Evolutionary conservation across 2,797 vertebrate species (phyloP).

Genomic region (Microctenopoma stevenorrisi): DNA sequence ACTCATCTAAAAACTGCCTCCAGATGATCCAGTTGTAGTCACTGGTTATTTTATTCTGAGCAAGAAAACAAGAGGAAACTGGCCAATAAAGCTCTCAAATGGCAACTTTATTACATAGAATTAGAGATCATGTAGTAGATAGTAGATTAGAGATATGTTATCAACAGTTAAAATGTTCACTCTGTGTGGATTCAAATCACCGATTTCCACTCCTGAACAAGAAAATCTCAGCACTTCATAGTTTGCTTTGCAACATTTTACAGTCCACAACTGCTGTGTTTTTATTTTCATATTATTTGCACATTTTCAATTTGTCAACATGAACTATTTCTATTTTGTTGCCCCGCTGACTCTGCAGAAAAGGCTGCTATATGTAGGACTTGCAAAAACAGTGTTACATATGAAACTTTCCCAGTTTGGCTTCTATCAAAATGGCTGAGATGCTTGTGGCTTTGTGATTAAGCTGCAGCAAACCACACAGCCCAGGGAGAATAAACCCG

Average conservation of each 20-base stretch:
- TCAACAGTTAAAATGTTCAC: slow-evolving; percentile 11
- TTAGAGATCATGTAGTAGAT: background rate
- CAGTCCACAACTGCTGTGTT: slow-evolving; percentile 15
- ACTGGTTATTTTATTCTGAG: slow-evolving; percentile 15
- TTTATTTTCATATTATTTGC: slow-evolving; percentile 66
- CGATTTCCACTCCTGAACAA: slow-evolving; percentile 19
- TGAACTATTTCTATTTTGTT: slow-evolving; percentile 51
- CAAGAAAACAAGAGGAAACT: slow-evolving; percentile 38
- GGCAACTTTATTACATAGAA: background rate
- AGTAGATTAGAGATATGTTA: background rate
- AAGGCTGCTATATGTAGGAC: slow-evolving; percentile 62
- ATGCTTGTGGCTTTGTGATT: slow-evolving; percentile 83
- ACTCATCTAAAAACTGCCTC: slow-evolving; percentile 63
- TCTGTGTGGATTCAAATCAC: slow-evolving; percentile 8
- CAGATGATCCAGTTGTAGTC: slow-evolving; percentile 67
- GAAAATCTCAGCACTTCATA: slow-evolving; percentile 34
- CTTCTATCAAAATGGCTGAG: slow-evolving; percentile 83
- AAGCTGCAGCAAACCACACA: slow-evolving; percentile 82
- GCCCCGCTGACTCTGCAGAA: slow-evolving; percentile 76
- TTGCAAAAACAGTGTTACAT: slow-evolving; percentile 66
- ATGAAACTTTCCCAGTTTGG: slow-evolving; percentile 77
- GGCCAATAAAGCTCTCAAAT: slow-evolving; percentile 19
- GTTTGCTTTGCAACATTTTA: slow-evolving; percentile 58
- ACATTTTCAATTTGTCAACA: slow-evolving; percentile 74
- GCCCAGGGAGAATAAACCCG: slow-evolving; percentile 80